phyloP scores from a whole-genome alignment of 2,888 invertebrate genomes.

The Yponomeuta plumbellus region DNA sequence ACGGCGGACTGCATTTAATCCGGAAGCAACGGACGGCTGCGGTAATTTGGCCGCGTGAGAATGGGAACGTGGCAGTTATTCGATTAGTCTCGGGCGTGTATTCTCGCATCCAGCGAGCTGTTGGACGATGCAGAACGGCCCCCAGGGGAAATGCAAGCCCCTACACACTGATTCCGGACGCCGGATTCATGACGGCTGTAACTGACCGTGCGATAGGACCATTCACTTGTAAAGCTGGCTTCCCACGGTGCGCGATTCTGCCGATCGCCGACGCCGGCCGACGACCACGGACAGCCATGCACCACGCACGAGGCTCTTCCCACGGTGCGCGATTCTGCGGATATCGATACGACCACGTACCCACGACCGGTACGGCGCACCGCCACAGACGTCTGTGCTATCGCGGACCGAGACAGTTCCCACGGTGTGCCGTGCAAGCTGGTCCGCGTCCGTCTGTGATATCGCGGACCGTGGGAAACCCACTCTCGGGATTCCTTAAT shows the following conservation, averaged over 20 bases:
- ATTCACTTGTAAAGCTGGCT: neutral
- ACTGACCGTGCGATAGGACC: neutral
- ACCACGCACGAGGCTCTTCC: too few relatives aligned
- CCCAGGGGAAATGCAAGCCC: constrained; percentile 19
- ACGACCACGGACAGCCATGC: too few relatives aligned
- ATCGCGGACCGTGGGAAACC: too few relatives aligned
- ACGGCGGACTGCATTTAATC: neutral
- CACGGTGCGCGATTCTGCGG: too few relatives aligned
- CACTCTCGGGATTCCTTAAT: neutral
- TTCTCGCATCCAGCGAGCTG: constrained; percentile 12
- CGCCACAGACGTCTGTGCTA: too few relatives aligned
- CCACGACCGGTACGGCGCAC: too few relatives aligned
- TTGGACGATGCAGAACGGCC: neutral
- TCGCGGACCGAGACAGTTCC: too few relatives aligned
- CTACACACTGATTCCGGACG: constrained; percentile 1
- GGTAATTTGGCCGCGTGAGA: constrained; percentile 39
- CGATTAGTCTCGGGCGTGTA: constrained; percentile 31
- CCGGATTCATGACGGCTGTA: neutral
- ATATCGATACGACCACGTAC: too few relatives aligned
- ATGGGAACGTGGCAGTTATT: constrained; percentile 32
- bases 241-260: too few relatives aligned
- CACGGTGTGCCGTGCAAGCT: too few relatives aligned
- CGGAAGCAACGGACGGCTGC: neutral
- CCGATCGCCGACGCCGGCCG: too few relatives aligned
- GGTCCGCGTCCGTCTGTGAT: too few relatives aligned